These are phyloP conservation scores for Cotesia vestalis DNA, from an alignment of 1,140 invertebrate species.

Conservation along the genomic window DNA sequence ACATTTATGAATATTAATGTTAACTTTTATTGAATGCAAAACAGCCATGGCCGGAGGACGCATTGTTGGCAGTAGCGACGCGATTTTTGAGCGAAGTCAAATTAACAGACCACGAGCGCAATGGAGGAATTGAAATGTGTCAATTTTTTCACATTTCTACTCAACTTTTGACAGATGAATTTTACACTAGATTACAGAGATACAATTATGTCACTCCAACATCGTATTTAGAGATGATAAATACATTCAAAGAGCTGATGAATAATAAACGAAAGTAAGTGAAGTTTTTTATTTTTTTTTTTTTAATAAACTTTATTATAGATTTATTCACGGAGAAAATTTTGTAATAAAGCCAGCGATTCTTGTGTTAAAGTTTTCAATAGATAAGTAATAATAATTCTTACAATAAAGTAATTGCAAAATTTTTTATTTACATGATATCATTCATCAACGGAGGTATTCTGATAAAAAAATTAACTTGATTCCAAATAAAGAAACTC, in stretches of 20 bases:
- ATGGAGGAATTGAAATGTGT: conserved; percentile 85
- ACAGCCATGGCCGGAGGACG: conserved; percentile 92
- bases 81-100: conserved; percentile 89
- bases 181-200: conserved; percentile 75
- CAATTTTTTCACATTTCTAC: conserved; percentile 91
- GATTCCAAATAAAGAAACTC: neutral
- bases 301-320: neutral
- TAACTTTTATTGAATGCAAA: neutral
- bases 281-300: neutral
- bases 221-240: conserved; percentile 92
- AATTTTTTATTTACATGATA: no score
- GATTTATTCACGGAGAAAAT: no score
- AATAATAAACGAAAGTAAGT: conserved; percentile 73
- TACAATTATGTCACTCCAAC: conserved; percentile 94
- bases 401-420: no score
- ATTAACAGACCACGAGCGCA: conserved; percentile 74
- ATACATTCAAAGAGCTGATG: conserved; percentile 88
- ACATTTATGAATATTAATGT: neutral
- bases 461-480: neutral
- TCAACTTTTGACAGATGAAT: conserved; percentile 78
- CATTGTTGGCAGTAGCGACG: conserved; percentile 88
- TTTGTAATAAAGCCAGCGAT: no score
- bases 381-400: no score
- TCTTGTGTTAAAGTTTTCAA: no score
- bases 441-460: no score